Evolutionary conservation across 2,113 vertebrate species (phyloP).

Genomic region (Carassius carassius): DNA sequence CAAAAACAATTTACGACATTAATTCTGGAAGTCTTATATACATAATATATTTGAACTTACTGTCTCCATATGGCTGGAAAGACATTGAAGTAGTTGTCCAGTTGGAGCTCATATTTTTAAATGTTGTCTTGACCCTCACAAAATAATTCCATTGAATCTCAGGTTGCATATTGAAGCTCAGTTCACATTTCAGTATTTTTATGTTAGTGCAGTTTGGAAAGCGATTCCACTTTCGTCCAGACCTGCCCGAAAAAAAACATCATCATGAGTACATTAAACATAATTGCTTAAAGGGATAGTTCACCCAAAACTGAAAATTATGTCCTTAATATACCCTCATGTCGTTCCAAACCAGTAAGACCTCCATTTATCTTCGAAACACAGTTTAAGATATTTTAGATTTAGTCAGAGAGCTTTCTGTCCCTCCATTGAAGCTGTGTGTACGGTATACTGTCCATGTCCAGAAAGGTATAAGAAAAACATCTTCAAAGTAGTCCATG

Average conservation of each 20-base stretch:
- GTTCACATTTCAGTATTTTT: slow-evolving; percentile 28
- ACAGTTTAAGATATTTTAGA: no score
- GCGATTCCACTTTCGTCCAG: slow-evolving; percentile 24
- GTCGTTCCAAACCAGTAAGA: no score
- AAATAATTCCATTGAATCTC: slow-evolving; percentile 29
- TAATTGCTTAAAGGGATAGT: no score
- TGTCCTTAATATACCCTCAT: no score
- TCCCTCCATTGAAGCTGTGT: no score
- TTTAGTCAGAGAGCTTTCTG: no score
- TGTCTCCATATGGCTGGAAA: slow-evolving; percentile 55
- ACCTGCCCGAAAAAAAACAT: not conserved
- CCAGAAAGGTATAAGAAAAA: no score
- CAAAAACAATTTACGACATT: not conserved
- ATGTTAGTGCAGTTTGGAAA: slow-evolving; percentile 28
- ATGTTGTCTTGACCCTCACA: slow-evolving; percentile 48
- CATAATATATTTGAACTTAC: slow-evolving; percentile 46
- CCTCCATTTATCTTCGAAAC: no score
- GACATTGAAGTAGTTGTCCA: not conserved
- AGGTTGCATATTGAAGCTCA: slow-evolving; percentile 25
- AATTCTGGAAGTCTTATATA: not conserved
- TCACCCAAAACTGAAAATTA: no score
- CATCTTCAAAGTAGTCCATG: no score
- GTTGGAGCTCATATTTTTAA: not conserved
- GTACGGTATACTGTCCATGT: no score
- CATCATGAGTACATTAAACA: no score